Conservation (phyloP, 1,140 invertebrate genomes). For the Drosophila willistoni region DNA sequence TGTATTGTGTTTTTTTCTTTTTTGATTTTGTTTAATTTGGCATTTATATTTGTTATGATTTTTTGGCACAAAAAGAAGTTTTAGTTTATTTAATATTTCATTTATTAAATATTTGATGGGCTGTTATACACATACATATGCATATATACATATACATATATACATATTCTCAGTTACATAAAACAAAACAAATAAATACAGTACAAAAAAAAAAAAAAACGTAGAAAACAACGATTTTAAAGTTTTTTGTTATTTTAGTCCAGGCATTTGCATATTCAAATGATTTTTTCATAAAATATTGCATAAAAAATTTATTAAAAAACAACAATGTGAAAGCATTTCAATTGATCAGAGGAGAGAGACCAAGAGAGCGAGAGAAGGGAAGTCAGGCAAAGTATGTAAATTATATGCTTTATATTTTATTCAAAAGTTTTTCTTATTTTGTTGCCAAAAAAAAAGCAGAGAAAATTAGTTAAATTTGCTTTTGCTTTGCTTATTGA, state of each 20-base stretch:
- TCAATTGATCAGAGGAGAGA: not conserved
- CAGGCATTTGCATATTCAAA: conserved; percentile 75
- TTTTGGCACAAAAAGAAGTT: conserved; percentile 47
- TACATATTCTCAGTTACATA: conserved; percentile 57
- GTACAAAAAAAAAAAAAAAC: conserved; percentile 37
- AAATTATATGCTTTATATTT: not conserved
- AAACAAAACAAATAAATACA: conserved; percentile 49
- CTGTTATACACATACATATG: conserved; percentile 18
- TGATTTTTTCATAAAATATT: conserved; percentile 65
- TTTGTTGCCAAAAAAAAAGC: too few species aligned
- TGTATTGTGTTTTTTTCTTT: conserved; percentile 35
- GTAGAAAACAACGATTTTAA: conserved; percentile 22
- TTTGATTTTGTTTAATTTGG: conserved; percentile 69
- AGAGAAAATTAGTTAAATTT: too few species aligned
- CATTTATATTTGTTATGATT: conserved; percentile 65
- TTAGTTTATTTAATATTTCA: conserved; percentile 75
- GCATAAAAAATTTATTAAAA: conserved; percentile 51
- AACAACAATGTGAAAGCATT: conserved; percentile 4
- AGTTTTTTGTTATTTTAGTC: conserved; percentile 19
- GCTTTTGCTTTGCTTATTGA: too few species aligned
- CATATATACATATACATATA: conserved; percentile 25
- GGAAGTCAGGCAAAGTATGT: not conserved
- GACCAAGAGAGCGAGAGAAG: not conserved
- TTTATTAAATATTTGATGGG: conserved; percentile 69
- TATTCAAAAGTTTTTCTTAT: too few species aligned